Base-by-base conservation (phyloP, 2,113 vertebrate species). In the Halcyon malimbica region DNA sequence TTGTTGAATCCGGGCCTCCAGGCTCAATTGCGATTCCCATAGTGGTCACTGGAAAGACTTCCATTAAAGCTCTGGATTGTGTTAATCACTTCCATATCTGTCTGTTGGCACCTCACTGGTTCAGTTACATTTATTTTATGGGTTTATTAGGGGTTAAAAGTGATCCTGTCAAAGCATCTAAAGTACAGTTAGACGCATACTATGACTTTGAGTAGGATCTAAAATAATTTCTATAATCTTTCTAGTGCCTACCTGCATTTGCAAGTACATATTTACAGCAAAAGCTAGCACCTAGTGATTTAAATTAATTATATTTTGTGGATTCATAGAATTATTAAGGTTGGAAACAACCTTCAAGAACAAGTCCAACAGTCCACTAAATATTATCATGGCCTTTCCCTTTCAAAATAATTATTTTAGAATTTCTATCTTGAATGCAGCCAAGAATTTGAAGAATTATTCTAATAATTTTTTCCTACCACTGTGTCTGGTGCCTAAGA, bases 21-120 rank as follows among this genome's bases (percentile, higher is more conserved):
- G 93, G 93, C 94, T 90, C 87, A 73, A 31, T 17, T 76, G 91
- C 82, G 84, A 95, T 87, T 91, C 91, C 89, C 41, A 28, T 21
- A 59, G 82, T 50, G 78, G 90, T 94, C 70, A 51, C 75, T 63
- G 16, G 63, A 67, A 85, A 69, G 63, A 50, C 74, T 91, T 91
- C 89, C 57, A 28, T 76, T 89, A 82, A 82, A 84, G 19, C 39
- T 79, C 59, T 67, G 46, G 35, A 20, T 83, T 74, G 41, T 62
- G 48, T 54, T 96, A 62, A 85, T 84, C 26, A 18, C 39, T 89
- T 93, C 74, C 48, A 10, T 64, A 67, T 53, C 81, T 87, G 20
- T 50, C 76, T 81, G 57, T 79, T 75, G 70, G 50, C 69, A 73
- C 44, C 57, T 28, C 31, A 31, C n/a, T 50, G 19, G 16, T 59